Base-by-base conservation (phyloP, 2,113 vertebrate genomes). In the Leptobrachium ailaonicum region DNA sequence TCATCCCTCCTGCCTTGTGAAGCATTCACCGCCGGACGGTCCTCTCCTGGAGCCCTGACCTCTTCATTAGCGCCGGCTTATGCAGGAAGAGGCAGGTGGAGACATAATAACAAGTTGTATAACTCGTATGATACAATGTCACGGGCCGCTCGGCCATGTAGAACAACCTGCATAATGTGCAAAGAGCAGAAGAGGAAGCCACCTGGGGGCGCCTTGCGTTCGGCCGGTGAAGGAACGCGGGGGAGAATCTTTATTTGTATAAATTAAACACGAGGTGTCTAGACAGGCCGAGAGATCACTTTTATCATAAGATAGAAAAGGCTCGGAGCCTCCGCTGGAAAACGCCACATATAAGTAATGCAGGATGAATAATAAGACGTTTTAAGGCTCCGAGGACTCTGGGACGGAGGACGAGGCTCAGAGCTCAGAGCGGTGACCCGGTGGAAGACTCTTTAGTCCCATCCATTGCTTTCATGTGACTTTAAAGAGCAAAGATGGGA, bases 381-480 rank as follows among this genome's bases (percentile, higher is more conserved):
- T 70, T 32, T 76, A 80, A 87, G 87, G 85, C 85, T 87, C 87
- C 85, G 84, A 88, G 86, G 86, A 77, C 85, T 88, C 80, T 56
- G 77, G 83, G 79, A 83, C 50, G 73, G 86, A 50, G 8, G 4
- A 8, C 83, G 83, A 54, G 77, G 83, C 88, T 90, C 88, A 88
- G 87, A 86, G 85, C 85, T 83, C 76, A 86, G 67, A n/a, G 44
- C 76, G 80, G 85, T 79, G 83, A 84, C 43, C 82, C 76, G 87
- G 87, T 87, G 84, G 87, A 89, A 87, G 85, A 85, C 85, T 85
- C 85, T 84, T 71, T 76, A 87, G 84, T 83, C 83, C 84, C 70
- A 82, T 62, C 82, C 74, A 83, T 82, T 82, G 85, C 85, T 90
- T 32, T 32, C 20, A 32, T 32, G 20, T 88, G 86, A 81, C 82